Conservation (phyloP, 2,797 vertebrate genomes). For the Sebastes matsubarae region DNA sequence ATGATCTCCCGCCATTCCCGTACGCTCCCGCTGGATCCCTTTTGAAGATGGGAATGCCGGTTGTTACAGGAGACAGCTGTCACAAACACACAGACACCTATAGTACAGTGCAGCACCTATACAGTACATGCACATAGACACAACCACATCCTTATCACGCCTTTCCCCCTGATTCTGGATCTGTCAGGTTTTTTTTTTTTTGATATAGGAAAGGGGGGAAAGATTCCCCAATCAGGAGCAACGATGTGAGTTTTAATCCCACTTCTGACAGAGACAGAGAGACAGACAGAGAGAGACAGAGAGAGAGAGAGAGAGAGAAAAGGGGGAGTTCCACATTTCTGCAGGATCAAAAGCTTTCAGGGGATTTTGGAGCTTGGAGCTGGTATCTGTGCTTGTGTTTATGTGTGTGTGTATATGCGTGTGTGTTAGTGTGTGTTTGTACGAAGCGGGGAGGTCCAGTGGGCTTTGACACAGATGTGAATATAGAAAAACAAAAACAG, state of each 20-base stretch:
- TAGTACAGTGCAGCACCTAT: constrained; percentile 27
- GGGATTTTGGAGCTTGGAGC: constrained; percentile 70
- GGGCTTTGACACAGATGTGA: constrained; percentile 75
- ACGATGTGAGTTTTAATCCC: constrained; percentile 52
- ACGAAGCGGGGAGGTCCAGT: constrained; percentile 5
- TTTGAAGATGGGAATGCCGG: constrained; percentile 61
- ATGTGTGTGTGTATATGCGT: neutral
- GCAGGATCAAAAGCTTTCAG: constrained; percentile 76
- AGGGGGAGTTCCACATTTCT: constrained; percentile 66
- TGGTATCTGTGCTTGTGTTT: constrained; percentile 44
- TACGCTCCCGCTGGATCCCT: constrained; percentile 36
- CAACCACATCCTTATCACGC: neutral
- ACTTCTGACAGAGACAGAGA: constrained; percentile 11
- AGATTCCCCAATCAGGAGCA: constrained; percentile 37
- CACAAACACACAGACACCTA: constrained; percentile 43
- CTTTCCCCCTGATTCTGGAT: constrained; percentile 1
- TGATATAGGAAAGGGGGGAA: constrained; percentile 5
- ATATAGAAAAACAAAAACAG: constrained; percentile 73
- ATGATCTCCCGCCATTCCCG: constrained; percentile 49
- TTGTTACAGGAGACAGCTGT: constrained; percentile 57
- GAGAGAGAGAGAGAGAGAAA: neutral
- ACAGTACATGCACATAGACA: neutral
- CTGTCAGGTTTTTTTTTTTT: constrained; percentile 10
- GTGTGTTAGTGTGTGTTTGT: neutral
- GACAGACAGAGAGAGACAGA: neutral